Conservation (phyloP, 2,888 invertebrate genomes). For the Xestia xanthographa region DNA sequence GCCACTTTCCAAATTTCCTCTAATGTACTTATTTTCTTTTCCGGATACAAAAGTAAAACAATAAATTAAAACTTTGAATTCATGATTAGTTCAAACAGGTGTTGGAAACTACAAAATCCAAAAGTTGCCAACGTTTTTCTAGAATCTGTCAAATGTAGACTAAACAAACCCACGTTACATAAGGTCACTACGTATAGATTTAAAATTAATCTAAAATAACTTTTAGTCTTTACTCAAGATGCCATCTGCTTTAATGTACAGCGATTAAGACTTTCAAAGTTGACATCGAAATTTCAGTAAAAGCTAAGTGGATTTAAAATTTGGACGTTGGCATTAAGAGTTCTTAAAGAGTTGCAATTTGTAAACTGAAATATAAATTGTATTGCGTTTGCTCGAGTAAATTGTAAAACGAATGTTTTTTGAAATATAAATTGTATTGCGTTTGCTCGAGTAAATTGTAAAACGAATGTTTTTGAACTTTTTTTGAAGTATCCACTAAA, state of each 20-base stretch:
- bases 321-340: slow-evolving; percentile 8
- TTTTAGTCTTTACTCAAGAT: slow-evolving; percentile 17
- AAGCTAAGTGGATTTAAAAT: slow-evolving; percentile 42
- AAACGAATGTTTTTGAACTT: neutral
- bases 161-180: neutral
- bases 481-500: neutral
- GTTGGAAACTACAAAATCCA: neutral
- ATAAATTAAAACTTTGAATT: neutral
- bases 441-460: neutral
- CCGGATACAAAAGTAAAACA: neutral
- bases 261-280: slow-evolving; percentile 25
- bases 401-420: neutral
- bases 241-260: slow-evolving; percentile 20
- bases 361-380: slow-evolving; percentile 24
- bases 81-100: neutral
- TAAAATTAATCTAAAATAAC: slow-evolving; percentile 1
- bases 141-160: too few species aligned
- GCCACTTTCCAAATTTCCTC: too few species aligned
- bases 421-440: slow-evolving; percentile 28
- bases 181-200: neutral
- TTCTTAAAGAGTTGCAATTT: slow-evolving; percentile 28
- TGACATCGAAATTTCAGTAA: slow-evolving; percentile 10
- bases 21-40: too few species aligned
- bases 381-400: neutral
- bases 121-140: neutral